These are phyloP conservation scores for Cantharis rustica DNA, from an alignment of 2,888 invertebrate genomes.

Conservation along the genomic window DNA sequence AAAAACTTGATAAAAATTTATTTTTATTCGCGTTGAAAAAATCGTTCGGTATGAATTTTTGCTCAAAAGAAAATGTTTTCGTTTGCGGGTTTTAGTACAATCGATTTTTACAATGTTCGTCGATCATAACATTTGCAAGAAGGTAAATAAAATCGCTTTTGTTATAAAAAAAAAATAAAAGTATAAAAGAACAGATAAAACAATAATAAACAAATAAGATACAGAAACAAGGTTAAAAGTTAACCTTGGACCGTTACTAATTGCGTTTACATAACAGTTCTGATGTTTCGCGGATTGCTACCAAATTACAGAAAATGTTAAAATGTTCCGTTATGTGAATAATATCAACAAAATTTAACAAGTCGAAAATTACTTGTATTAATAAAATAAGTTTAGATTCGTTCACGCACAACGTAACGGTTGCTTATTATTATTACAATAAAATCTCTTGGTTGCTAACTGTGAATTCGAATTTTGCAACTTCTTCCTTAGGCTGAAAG, in stretches of 20 bases:
- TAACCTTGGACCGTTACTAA: slow-evolving; percentile 35
- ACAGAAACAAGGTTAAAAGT: slow-evolving; percentile 19
- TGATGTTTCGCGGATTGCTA: slow-evolving; percentile 25
- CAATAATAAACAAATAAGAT: slow-evolving; percentile 1
- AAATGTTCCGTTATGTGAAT: slow-evolving; percentile 19
- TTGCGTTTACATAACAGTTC: slow-evolving; percentile 30
- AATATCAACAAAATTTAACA: not conserved
- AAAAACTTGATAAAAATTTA: not conserved
- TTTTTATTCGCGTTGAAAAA: no score
- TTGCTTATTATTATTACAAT: not conserved
- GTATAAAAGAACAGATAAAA: not conserved
- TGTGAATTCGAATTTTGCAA: not conserved
- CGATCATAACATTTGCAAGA: not conserved
- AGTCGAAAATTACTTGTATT: not conserved
- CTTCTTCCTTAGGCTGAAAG: not conserved
- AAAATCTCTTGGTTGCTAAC: not conserved
- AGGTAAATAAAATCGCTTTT: not conserved
- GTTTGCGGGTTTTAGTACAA: not conserved
- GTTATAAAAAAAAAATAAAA: not conserved
- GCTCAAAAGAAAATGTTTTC: not conserved
- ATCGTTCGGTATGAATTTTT: not conserved
- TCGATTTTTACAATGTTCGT: not conserved
- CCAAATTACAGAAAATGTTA: slow-evolving; percentile 21
- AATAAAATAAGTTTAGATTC: not conserved
- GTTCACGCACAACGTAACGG: not conserved